Percentiles rank a stretch among this genome's conserved stretches.
Conservation (phyloP, 2,113 vertebrate species). For the Aviceda subcristata region DNA sequence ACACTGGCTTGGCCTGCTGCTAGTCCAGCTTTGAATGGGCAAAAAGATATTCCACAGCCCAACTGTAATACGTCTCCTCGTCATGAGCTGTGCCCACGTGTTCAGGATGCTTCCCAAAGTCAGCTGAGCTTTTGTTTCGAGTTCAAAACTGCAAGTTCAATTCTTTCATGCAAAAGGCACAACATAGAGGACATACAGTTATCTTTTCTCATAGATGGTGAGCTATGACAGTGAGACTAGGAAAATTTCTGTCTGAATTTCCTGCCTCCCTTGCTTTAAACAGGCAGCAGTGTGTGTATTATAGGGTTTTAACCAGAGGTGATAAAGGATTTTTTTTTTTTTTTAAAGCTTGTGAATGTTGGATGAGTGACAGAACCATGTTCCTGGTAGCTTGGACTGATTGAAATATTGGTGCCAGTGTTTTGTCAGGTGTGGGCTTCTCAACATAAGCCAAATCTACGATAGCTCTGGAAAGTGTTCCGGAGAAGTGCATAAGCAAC, state of each 20-base stretch:
- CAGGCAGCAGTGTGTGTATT: constrained; percentile 40
- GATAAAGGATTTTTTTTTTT: constrained; percentile 39
- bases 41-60: neutral
- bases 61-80: too few relatives aligned
- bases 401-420: constrained; percentile 70
- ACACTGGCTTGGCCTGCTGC: too few relatives aligned
- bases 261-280: neutral
- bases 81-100: neutral
- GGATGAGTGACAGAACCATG: constrained; percentile 56
- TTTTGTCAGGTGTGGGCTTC: constrained; percentile 84
- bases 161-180: neutral
- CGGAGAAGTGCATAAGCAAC: constrained; percentile 55
- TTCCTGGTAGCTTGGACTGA: constrained; percentile 67
- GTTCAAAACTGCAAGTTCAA: too few relatives aligned
- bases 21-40: too few relatives aligned
- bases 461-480: constrained; percentile 71
- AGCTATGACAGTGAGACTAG: neutral
- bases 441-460: constrained; percentile 55
- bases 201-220: neutral
- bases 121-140: neutral
- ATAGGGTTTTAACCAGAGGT: constrained; percentile 47
- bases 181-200: neutral
- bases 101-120: too few relatives aligned
- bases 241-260: neutral
- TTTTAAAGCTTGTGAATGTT: constrained; percentile 44